These are phyloP conservation scores for Adoxophyes honmai DNA, from an alignment of 1,140 invertebrate genomes.

Conservation along the genomic window DNA sequence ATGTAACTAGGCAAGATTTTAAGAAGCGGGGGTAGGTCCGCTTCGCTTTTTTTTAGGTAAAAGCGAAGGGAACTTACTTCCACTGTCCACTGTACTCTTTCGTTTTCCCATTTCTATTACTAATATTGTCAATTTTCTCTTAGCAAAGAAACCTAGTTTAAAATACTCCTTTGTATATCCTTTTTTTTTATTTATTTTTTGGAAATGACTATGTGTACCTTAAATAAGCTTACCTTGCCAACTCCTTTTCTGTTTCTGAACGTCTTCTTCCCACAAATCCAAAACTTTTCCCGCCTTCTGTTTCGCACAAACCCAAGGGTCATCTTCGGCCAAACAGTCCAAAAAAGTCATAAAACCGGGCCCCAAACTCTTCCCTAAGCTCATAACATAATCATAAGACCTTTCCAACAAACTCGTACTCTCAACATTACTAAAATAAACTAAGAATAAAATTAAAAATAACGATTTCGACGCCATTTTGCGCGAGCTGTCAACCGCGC, in stretches of 20 bases:
- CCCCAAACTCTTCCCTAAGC: constrained; percentile 52
- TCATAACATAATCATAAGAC: constrained; percentile 59
- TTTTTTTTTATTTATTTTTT: too few species aligned
- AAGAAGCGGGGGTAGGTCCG: too few species aligned
- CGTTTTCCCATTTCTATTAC: too few species aligned
- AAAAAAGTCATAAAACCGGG: constrained; percentile 53
- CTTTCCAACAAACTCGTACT: constrained; percentile 50
- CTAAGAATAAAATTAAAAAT: constrained; percentile 38
- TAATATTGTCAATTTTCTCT: too few species aligned
- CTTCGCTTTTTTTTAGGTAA: too few species aligned
- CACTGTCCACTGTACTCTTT: too few species aligned
- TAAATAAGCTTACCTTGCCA: constrained; percentile 52
- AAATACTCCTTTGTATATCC: too few species aligned
- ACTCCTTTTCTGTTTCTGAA: constrained; percentile 46
- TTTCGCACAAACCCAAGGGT: constrained; percentile 52
- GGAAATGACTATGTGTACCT: too few species aligned
- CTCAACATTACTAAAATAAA: constrained; percentile 35
- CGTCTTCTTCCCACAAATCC: constrained; percentile 49
- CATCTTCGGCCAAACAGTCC: constrained; percentile 50
- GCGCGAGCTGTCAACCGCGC: constrained; percentile 27
- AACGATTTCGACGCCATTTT: constrained; percentile 44
- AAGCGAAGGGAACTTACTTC: too few species aligned
- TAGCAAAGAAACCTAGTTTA: too few species aligned
- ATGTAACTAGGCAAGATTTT: too few species aligned
- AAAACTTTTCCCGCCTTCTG: constrained; percentile 52